Conservation (phyloP, 2,113 vertebrate species). For the Sorex fumeus region DNA sequence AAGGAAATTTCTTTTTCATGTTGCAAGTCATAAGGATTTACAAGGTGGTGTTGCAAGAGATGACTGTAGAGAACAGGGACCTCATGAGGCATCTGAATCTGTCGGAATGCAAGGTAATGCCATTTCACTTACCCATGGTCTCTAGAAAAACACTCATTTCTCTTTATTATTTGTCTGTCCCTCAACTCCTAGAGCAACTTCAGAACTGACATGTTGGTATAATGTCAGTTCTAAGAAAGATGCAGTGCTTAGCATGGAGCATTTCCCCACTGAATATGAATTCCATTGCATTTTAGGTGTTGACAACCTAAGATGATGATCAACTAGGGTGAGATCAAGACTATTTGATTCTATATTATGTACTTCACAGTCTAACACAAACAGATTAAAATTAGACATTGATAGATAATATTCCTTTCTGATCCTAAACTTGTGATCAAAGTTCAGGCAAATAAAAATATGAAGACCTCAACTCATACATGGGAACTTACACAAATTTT, state of each 20-base stretch:
- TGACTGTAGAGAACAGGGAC: not conserved
- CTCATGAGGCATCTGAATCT: not conserved
- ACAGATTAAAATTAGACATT: too few species aligned
- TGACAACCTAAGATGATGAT: too few species aligned
- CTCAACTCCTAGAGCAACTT: not conserved
- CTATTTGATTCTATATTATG: not conserved
- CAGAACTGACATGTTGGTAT: not conserved
- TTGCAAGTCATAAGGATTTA: not conserved
- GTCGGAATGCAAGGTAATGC: not conserved
- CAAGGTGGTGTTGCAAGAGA: not conserved
- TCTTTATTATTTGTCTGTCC: not conserved
- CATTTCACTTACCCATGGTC: not conserved
- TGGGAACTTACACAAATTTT: too few species aligned
- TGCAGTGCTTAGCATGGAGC: not conserved
- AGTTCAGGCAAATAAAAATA: too few species aligned
- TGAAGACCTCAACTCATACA: too few species aligned
- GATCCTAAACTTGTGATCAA: too few species aligned
- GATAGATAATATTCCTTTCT: too few species aligned
- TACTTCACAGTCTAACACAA: not conserved
- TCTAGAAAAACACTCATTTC: not conserved
- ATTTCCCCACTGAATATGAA: not conserved
- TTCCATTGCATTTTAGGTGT: not conserved
- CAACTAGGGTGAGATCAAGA: not conserved
- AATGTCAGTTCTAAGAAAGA: not conserved
- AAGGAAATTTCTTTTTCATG: slow-evolving; percentile 1